These are phyloP conservation scores for Macrochelys suwanniensis DNA, from an alignment of 2,797 vertebrate genomes.

Conservation along the genomic window DNA sequence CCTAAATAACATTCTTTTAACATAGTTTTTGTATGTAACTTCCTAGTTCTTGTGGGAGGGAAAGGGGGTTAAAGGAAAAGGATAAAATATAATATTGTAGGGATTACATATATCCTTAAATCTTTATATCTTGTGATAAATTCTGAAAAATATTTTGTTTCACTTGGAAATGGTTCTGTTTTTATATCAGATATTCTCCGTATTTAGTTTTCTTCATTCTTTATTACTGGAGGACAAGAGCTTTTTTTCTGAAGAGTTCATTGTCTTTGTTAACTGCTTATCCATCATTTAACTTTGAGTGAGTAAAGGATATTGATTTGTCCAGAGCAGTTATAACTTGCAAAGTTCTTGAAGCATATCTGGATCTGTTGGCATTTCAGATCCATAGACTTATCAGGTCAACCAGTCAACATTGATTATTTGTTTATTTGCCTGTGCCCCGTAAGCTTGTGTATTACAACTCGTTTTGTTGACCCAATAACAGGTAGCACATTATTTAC, in stretches of 20 bases:
- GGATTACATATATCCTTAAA: not conserved
- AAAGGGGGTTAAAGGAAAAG: not conserved
- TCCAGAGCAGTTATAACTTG: conserved; percentile 38
- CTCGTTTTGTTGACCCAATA: not conserved
- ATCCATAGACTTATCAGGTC: not conserved
- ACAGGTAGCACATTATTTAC: conserved; percentile 52
- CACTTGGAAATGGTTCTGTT: not conserved
- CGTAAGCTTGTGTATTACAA: conserved; percentile 29
- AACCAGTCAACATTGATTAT: conserved; percentile 29
- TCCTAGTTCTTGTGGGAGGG: not conserved
- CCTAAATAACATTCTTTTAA: not conserved
- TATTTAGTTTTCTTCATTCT: not conserved
- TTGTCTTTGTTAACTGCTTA: conserved; percentile 12
- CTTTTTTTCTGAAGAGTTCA: not conserved
- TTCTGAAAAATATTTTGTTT: not conserved
- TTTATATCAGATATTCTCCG: not conserved
- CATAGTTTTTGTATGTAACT: not conserved
- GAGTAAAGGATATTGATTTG: conserved; percentile 10
- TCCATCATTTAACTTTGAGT: not conserved
- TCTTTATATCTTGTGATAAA: not conserved
- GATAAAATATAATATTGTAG: not conserved
- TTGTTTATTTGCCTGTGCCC: conserved; percentile 26
- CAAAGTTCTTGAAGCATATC: not conserved
- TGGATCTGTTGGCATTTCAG: conserved; percentile 4
- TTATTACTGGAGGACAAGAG: not conserved